Evolutionary conservation across 2,113 vertebrate species (phyloP), one percentile per base, ranked within the genome.

Genomic region (Oryzias curvinotus): DNA sequence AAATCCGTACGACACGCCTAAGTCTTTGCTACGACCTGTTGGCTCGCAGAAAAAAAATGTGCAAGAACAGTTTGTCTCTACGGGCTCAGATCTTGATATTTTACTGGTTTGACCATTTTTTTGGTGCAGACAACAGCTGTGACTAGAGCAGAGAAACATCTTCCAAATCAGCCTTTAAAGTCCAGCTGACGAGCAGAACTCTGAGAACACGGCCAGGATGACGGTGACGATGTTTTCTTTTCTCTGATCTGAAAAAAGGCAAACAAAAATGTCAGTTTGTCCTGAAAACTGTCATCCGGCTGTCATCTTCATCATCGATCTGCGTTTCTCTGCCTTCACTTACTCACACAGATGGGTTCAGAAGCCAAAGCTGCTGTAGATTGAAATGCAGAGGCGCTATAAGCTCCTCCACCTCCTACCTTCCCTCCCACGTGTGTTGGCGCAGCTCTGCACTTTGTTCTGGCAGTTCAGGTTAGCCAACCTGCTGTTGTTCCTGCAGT

Each of bases 381-480:
- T 77, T 81, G 77, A 81, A 75, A 71, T 48, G n/a, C 65, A 36
- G 53, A 17, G 13, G 57, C 26, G 52, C 66, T 68, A 44, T 71
- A 77, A 80, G 68, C 73, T 83, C 73, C 77, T 81, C 77, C 67
- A 55, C 78, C 73, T 82, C 78, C 75, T 60, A 73, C 67, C 49
- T 71, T 43, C 28, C 17, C 76, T 76, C 78, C 76, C 62, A 66
- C 73, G 57, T 42, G 59, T 51, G 56, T 70, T 75, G 73, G 75
- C 71, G 47, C 61, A 10, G 18, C 49, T 71, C 47, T 26, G 52
- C 45, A 54, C 67, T 53, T 47, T 30, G 56, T 65, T 57, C 59
- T 58, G 28, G 23, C 56, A 58, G 50, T 49, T 54, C 36, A 26
- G n/a, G 54, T 4, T 14, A 55, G 54, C 54, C 57, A 73, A 52